Base-by-base conservation (phyloP, 2,888 invertebrate species). In the Andricus quercusramuli region DNA sequence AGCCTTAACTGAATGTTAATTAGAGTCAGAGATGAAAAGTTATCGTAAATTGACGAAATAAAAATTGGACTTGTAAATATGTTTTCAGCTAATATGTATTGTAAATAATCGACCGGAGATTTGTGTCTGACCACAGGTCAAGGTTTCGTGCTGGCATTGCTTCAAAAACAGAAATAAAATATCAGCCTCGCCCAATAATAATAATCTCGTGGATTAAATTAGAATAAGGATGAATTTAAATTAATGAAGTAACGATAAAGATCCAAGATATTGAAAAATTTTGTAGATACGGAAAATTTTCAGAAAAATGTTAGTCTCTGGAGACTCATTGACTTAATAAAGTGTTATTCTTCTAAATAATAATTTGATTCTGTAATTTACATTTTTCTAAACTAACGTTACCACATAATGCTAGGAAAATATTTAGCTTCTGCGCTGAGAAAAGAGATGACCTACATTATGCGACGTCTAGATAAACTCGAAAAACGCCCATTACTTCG, bases 11-110 rank as follows among this genome's bases (percentile, higher is more conserved):
- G 32, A 32, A 70, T 70, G 29, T 51, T 70, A 70, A 68, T 70
- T 70, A 70, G 20, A 20, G 47, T 51, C 51, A 70, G 70, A 47
- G 70, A 32, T 70, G 47, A 70, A 70, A 51, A 56, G 29, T 51
- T 70, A 70, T 70, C 70, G 29, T 51, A 51, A 70, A 51, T 70
- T 70, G 70, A 70, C 20, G 70, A 56, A 70, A 70, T 51, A 56
- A 47, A 70, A 51, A 70, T 70, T 70, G 29, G 70, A 70, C 20
- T 32, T 70, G 70, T 70, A 70, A 70, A 70, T 70, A 70, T 70
- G 70, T 70, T 70, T 70, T 70, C 51, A 29, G 70, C 51, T 70
- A 70, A 70, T 70, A 70, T 70, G 29, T 51, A 47, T 20, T 70
- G 47, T 51, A 68, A 41, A 70, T 70, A 70, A 70, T 70, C 70